Conservation (phyloP, 2,888 invertebrate genomes). For the Ophion ventricosus region DNA sequence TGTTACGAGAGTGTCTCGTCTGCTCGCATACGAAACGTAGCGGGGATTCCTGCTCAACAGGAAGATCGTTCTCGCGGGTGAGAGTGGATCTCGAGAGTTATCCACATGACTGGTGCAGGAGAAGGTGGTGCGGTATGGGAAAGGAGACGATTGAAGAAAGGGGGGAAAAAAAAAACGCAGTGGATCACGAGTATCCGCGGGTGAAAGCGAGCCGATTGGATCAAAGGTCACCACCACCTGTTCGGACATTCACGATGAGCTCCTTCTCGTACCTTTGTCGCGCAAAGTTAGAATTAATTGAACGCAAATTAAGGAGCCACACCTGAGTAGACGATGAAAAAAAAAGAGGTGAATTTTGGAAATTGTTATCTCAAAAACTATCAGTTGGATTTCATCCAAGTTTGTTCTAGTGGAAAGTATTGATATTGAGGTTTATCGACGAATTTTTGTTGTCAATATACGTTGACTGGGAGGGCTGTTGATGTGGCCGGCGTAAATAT, state of each 20-base stretch:
- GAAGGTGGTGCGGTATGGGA: constrained; percentile 3
- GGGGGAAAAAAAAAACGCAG: constrained; percentile 21
- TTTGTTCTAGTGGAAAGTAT: too few species aligned
- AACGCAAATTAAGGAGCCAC: not conserved
- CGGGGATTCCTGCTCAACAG: constrained; percentile 58
- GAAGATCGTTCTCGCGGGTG: constrained; percentile 61
- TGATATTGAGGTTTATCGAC: too few species aligned
- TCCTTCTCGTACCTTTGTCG: not conserved
- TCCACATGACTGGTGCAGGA: not conserved
- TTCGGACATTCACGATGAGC: constrained; percentile 50
- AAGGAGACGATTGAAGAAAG: constrained; percentile 11
- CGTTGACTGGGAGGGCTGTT: too few species aligned
- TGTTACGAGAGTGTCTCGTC: constrained; percentile 46
- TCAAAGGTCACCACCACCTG: constrained; percentile 71
- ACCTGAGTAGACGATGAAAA: too few species aligned
- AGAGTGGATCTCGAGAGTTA: constrained; percentile 56
- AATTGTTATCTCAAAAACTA: too few species aligned
- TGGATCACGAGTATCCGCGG: constrained; percentile 63
- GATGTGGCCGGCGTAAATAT: too few species aligned
- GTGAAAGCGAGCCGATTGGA: constrained; percentile 67
- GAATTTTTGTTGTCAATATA: too few species aligned
- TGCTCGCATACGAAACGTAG: constrained; percentile 10
- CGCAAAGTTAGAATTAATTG: constrained; percentile 5
- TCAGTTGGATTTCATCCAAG: too few species aligned
- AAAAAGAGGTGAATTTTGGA: too few species aligned